These are phyloP conservation scores for Ophiodon elongatus DNA, from an alignment of 2,113 vertebrate species.

Conservation along the genomic window DNA sequence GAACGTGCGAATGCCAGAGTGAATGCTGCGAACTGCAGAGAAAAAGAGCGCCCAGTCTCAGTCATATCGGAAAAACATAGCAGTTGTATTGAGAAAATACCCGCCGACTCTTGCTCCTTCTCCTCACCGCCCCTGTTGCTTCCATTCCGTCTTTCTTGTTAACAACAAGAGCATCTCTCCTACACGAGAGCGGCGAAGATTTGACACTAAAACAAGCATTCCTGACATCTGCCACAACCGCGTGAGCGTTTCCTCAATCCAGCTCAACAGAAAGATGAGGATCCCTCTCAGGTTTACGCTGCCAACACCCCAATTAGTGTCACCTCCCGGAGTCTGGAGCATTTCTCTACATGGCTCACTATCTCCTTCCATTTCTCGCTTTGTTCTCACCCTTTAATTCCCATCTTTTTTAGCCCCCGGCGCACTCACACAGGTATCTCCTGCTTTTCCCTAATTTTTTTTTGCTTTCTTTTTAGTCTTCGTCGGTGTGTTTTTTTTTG, in stretches of 20 bases:
- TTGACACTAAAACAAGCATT: conserved; percentile 66
- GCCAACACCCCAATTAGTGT: conserved; percentile 78
- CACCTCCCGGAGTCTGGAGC: conserved; percentile 58
- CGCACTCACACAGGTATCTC: conserved; percentile 23
- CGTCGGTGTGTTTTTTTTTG: conserved; percentile 23
- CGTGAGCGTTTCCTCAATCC: conserved; percentile 56
- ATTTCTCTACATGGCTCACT: conserved; percentile 52
- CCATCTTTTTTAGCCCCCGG: conserved; percentile 34
- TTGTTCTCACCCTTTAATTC: conserved; percentile 66
- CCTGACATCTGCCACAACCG: conserved; percentile 59
- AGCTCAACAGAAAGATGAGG: conserved; percentile 39
- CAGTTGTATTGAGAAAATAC: conserved; percentile 6
- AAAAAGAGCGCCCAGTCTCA: neutral
- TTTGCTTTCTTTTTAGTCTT: conserved; percentile 18
- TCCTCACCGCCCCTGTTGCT: conserved; percentile 3
- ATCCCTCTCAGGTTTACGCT: conserved; percentile 41
- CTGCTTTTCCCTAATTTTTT: neutral
- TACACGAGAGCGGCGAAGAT: conserved; percentile 16
- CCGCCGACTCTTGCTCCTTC: conserved; percentile 1
- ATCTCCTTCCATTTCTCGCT: conserved; percentile 53
- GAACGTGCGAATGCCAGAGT: no score
- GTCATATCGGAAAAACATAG: conserved; percentile 11
- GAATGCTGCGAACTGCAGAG: neutral
- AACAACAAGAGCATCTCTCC: conserved; percentile 25
- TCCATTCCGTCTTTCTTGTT: conserved; percentile 26